Evolutionary conservation across 92 coral and sea anemone genomes (phyloP), one percentile per base, ranked within the genome.

Genomic region (Zoanthus gigantus): DNA sequence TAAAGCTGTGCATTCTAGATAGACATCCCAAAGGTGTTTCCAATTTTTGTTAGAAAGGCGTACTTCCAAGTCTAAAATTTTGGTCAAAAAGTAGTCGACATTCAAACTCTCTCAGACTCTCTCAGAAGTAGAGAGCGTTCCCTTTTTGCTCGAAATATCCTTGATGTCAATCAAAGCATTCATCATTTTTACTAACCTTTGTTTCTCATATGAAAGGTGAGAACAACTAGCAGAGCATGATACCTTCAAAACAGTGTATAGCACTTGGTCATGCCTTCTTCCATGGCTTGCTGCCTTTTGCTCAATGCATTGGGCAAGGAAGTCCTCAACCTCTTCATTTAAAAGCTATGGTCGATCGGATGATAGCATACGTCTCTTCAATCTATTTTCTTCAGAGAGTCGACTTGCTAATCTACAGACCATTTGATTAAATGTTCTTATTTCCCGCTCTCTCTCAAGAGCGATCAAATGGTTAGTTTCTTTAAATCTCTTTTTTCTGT

Each of bases 51-150:
- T 58, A 63, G 85, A 72, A 84, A 90, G 90, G 37, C 86, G 47
- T 72, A 46, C 46, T 90, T 86, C 82, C 88, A 90, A 87, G 76
- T 86, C 93, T 50, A 88, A 77, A 87, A 90, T 69, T 79, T 87
- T 90, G n/a, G 10, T 77, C 86, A 90, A 84, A 90, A 90, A 90
- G 73, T 77, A 18, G 90, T 90, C 79, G 28, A 90, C 45, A 81
- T 90, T 85, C 78, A 90, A 75, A n/a, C 60, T 71, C 65, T 37
- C 4, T 37, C 4, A 69, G 74, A 32, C 88, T 84, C 48, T 90
- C 32, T 90, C 90, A 54, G 56, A 46, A 50, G 82, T 56, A 74
- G 92, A 61, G 67, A 83, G 52, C 7, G 83, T 85, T 90, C 78
- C 86, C 18, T 86, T 76, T 47, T 28, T 85, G 45, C 84, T 48